Conservation (phyloP, 2,888 invertebrate genomes). For the Hecatera dysodea region DNA sequence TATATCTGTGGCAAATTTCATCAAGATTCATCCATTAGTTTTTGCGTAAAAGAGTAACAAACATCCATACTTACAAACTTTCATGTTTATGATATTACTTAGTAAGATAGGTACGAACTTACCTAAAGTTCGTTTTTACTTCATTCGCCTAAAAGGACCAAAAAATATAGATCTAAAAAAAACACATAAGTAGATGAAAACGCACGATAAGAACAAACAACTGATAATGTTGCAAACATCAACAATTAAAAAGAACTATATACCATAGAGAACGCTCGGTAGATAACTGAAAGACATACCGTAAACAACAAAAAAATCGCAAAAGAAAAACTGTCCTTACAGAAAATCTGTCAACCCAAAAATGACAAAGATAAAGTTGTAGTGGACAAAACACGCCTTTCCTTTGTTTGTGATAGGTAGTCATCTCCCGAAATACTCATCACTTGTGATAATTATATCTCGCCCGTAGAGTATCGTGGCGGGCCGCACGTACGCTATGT, state of each 20-base stretch:
- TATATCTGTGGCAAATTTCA: too few species aligned
- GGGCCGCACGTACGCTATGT: slow-evolving; percentile 53
- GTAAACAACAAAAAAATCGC: slow-evolving; percentile 1
- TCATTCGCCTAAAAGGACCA: not conserved
- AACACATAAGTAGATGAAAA: not conserved
- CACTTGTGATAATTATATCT: slow-evolving; percentile 55
- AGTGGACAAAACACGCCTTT: slow-evolving; percentile 32
- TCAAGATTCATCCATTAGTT: too few species aligned
- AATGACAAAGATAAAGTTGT: slow-evolving; percentile 25
- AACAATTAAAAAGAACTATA: not conserved
- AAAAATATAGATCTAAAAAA: not conserved
- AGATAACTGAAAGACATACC: not conserved
- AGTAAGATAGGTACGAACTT: too few species aligned
- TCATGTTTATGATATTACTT: too few species aligned
- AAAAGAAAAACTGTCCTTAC: not conserved
- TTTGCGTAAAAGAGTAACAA: too few species aligned
- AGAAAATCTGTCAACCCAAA: slow-evolving; percentile 13
- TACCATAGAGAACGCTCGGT: not conserved
- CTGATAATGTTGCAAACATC: too few species aligned
- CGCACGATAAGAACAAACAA: too few species aligned
- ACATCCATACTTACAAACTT: too few species aligned
- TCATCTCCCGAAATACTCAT: slow-evolving; percentile 56
- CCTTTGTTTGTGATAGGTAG: slow-evolving; percentile 38
- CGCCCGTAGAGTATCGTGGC: slow-evolving; percentile 44
- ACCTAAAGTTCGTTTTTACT: too few species aligned